Evolutionary conservation across 2,797 vertebrate genomes (phyloP).

Genomic region (Gymnopithys bicolor): DNA sequence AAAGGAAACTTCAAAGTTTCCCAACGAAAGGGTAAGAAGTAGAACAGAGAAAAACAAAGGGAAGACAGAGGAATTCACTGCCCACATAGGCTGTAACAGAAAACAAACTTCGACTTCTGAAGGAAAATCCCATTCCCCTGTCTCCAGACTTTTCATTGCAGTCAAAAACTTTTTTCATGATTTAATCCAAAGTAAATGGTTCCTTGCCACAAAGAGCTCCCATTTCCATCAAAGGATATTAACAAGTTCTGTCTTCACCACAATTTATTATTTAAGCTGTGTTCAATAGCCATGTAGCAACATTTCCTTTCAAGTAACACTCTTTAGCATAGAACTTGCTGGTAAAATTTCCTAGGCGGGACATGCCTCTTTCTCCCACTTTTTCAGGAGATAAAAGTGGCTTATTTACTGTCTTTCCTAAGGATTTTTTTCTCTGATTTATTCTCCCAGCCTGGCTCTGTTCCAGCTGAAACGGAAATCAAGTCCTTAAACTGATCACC

Average conservation of each 20-base stretch:
- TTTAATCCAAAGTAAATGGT: conserved; percentile 63
- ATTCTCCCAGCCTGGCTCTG: background rate
- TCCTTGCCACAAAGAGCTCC: conserved; percentile 48
- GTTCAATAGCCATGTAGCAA: conserved; percentile 11
- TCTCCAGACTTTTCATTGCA: background rate
- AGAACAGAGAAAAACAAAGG: background rate
- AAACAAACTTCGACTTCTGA: conserved; percentile 21
- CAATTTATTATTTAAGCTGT: conserved; percentile 52
- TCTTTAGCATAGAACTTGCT: background rate
- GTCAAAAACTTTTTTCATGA: background rate
- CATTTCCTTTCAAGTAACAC: background rate
- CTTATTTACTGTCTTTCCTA: background rate
- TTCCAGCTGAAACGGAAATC: background rate
- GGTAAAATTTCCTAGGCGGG: background rate
- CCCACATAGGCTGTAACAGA: background rate
- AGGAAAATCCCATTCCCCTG: conserved; percentile 33
- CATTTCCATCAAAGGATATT: conserved; percentile 60
- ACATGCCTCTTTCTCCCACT: conserved; percentile 4
- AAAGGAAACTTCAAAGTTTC: background rate
- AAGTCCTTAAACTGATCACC: background rate
- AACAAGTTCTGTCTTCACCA: conserved; percentile 43
- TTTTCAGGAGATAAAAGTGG: background rate
- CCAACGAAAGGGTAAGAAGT: background rate
- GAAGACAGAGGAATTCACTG: conserved; percentile 28
- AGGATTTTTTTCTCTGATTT: background rate